Base-by-base conservation (phyloP, 2,888 invertebrate genomes). In the Tortricodes alternella region DNA sequence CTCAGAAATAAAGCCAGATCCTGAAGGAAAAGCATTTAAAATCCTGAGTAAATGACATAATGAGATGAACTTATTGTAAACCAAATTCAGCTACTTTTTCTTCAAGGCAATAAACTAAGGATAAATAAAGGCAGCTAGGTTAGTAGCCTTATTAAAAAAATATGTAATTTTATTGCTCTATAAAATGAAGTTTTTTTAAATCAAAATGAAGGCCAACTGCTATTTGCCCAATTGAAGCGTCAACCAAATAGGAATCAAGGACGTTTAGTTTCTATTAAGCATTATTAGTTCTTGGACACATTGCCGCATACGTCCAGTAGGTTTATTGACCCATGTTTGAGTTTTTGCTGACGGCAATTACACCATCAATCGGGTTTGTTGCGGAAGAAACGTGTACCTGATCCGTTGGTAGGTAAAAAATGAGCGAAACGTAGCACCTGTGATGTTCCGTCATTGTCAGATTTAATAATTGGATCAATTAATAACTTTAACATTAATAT, bases 161-260 rank as follows among this genome's bases (percentile, higher is more conserved):
- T 1, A 24, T 6, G 8, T 24, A 24, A 8, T 34, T 2, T 15
- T n/a, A 37, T 2, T 24, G n/a, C 8, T 34, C 15, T 34, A 34
- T 35, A 52, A 41, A 49, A 61, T 58, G 37, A 44, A 23, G 1
- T 53, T 37, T n/a, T 24, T 16, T 21, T 11, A 15, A 9, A 15
- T 9, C 13, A 11, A 39, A 38, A 27, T 11, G 16, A 11, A 11
- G 16, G 5, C 18, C 5, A 23, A 48, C 34, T 9, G 44, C 32
- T 44, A 58, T 60, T 58, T 59, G 52, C 62, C 69, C 66, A 65
- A 64, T 66, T 66, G 62, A 58, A 49, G 56, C 61, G 48, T 21
- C 34, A 8, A 24, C 8, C 27, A 43, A 56, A 34, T 48, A 34
- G 35, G 43, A 37, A 56, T 49, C 55, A 56, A 56, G 43, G 55